Evolutionary conservation across 2,797 vertebrate genomes (phyloP), one percentile per base, ranked within the genome.

Genomic region (Sylvia borin): DNA sequence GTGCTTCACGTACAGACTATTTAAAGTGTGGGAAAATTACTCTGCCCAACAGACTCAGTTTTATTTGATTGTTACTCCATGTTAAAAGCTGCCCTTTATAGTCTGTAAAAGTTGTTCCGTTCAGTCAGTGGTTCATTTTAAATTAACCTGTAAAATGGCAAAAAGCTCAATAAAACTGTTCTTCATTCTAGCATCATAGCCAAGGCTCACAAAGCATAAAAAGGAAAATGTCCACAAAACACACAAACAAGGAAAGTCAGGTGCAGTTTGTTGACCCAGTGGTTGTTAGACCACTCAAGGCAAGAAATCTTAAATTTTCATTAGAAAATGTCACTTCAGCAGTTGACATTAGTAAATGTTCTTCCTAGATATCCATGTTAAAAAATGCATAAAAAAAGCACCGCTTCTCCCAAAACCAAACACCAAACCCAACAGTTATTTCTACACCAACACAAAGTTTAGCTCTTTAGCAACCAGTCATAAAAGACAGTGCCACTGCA

Each of bases 81-180:
- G 57, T 92, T 82, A 93, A 92, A 76, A 74, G 72, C 64, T 89
- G 64, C 54, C 53, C 72, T 95, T 95, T 79, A 90, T 26, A 78
- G 74, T 79, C 90, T 94, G 67, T 85, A 94, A 88, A 93, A 87
- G 55, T 76, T 81, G 64, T 79, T 93, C 86, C 89, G 48, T 74
- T 92, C 93, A 94, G 71, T 71, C 86, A 92, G 81, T 79, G 72
- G 61, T 64, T 95, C 77, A 87, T n/a, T n/a, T n/a, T 74, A 93
- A 82, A 92, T 76, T 87, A 95, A 96, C 61, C 40, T 64, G 64
- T 74, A 89, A 96, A 95, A 89, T 32, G 38, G 90, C 50, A 90
- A 83, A 90, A 91, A 65, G 48, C 62, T 93, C 93, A 86, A 42
- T 90, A 92, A 94, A 90, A 65, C 10, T n/a, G 31, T 72, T 93